Percentiles rank a stretch among this genome's conserved stretches.
These are phyloP conservation scores for Batillaria attramentaria DNA, from an alignment of 1,140 invertebrate genomes.

Conservation along the genomic window DNA sequence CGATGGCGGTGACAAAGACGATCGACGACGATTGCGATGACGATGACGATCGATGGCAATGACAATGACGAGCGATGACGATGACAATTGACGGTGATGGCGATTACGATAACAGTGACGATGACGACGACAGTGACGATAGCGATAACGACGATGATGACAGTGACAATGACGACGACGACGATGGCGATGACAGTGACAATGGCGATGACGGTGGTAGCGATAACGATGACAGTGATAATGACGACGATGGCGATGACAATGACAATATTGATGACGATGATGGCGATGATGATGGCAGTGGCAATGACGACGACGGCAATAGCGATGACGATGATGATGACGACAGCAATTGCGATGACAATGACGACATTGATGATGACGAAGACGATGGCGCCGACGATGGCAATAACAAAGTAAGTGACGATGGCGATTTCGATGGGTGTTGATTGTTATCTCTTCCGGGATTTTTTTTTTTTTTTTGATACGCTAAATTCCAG, in stretches of 20 bases:
- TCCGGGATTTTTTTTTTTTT: no score
- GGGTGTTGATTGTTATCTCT: not conserved
- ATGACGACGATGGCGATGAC: not conserved
- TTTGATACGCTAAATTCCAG: no score
- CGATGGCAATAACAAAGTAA: not conserved
- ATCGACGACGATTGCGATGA: not conserved
- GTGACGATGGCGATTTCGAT: not conserved
- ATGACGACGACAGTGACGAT: conserved; percentile 12
- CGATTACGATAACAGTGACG: not conserved
- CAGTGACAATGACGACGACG: not conserved
- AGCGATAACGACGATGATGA: conserved; percentile 4
- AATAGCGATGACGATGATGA: not conserved
- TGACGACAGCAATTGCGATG: not conserved
- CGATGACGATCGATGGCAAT: conserved; percentile 11
- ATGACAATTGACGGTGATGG: conserved; percentile 6
- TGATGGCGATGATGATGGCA: not conserved
- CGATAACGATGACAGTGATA: not conserved
- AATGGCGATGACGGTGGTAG: not conserved
- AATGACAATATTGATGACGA: not conserved
- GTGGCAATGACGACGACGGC: not conserved
- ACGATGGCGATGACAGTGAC: not conserved
- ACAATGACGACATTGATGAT: not conserved
- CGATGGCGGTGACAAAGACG: conserved; percentile 3
- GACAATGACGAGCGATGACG: conserved; percentile 13
- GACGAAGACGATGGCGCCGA: not conserved